A percentile compares a stretch with the other conserved stretches of the same genome.
Conservation (phyloP, 2,888 invertebrate species). For the Andrena bicolor region DNA sequence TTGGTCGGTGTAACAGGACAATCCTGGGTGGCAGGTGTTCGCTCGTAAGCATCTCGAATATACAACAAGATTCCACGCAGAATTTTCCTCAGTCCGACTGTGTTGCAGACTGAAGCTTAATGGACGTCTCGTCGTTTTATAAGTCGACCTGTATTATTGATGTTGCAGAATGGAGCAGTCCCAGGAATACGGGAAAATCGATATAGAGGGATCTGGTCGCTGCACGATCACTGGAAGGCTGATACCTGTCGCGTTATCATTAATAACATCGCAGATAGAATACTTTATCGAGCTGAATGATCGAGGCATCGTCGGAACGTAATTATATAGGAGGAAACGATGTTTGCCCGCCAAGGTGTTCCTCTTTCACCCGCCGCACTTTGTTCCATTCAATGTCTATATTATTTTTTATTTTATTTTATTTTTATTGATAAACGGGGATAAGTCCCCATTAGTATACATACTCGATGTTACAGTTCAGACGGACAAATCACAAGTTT, state of each 20-base stretch:
- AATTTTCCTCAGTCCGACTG: constrained; percentile 5
- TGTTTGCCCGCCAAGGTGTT: not conserved
- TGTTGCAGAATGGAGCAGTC: not conserved
- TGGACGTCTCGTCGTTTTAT: constrained; percentile 9
- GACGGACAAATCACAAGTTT: no score
- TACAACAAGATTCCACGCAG: not conserved
- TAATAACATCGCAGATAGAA: not conserved
- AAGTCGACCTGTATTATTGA: constrained; percentile 31
- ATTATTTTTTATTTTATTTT: no score
- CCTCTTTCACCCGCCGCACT: not conserved
- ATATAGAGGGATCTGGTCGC: constrained; percentile 1
- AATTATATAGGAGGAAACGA: not conserved
- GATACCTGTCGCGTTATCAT: not conserved
- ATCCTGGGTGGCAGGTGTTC: constrained; percentile 13
- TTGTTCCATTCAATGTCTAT: no score
- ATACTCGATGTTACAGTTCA: no score
- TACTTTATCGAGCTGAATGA: not conserved
- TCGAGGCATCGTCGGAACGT: not conserved
- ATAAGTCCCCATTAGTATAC: no score
- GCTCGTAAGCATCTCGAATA: constrained; percentile 7
- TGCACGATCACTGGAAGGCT: constrained; percentile 5
- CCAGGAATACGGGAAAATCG: constrained; percentile 10
- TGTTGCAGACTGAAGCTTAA: constrained; percentile 11
- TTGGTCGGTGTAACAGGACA: not conserved
- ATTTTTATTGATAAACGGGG: no score